Evolutionary conservation across 1,140 invertebrate species (phyloP), one percentile per base, ranked within the genome.

Genomic region (Bombus turneri): DNA sequence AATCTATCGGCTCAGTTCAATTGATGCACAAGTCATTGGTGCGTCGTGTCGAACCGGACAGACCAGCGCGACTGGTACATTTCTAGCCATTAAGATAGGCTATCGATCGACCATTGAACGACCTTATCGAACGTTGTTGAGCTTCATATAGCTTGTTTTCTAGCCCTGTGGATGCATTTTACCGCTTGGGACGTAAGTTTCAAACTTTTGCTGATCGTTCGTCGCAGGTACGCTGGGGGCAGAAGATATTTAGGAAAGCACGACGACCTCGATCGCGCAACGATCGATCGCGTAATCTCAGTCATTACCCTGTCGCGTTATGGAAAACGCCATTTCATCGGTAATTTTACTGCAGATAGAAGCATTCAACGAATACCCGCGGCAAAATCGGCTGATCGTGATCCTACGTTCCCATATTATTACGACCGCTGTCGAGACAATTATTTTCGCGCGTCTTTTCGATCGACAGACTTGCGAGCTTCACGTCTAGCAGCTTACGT

Each of bases 81-180:
- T 84, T 85, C 79, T 66, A 83, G 77, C 76, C 85, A 78, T 91
- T 91, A 91, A 92, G 90, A 91, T 92, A 92, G 85, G 71, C 53
- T 66, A 81, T 78, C 64, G 87, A 88, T 88, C 88, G 77, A 81
- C 68, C 62, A 71, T 34, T 77, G 57, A 76, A 71, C 47, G 66
- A 88, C 81, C 59, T 87, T 81, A 85, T 87, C 77, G 59, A 41
- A 41, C 28, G 9, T 64, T 28, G n/a, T 31, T 57, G 39, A 76
- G n/a, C n/a, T 66, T 59, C 39, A 31, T 28, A 5, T 28, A 71
- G 73, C 73, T 87, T 47, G 57, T 82, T 76, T 69, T 77, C 76
- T 68, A 69, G 66, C 37, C 41, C 68, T 37, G 62, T 69, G 80
- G 75, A 71, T 62, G 73, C 39, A n/a, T 72, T 64, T 59, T 37